These are phyloP conservation scores for Drosophila ananassae DNA, from an alignment of 1,140 invertebrate genomes.

Conservation along the genomic window DNA sequence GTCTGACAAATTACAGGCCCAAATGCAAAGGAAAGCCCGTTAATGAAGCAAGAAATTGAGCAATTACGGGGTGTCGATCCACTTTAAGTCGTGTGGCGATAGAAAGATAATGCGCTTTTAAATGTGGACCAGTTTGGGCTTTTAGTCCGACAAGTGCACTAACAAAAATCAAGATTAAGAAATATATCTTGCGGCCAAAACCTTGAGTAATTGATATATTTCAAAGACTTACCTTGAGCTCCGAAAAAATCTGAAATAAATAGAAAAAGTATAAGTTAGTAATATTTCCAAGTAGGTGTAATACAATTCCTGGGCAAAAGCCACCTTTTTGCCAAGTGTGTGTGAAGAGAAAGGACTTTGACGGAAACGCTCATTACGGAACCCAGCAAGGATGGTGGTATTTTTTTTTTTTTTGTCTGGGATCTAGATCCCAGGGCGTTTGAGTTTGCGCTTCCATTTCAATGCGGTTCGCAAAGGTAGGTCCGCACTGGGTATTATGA, in stretches of 20 bases:
- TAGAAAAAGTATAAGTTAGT: neutral
- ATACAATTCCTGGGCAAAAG: neutral
- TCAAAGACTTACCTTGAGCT: slow-evolving; percentile 6
- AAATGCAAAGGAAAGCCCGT: slow-evolving; percentile 31
- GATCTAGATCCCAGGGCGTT: slow-evolving; percentile 37
- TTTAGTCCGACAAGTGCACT: slow-evolving; percentile 20
- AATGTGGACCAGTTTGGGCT: slow-evolving; percentile 33
- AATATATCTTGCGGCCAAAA: neutral
- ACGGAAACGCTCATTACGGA: slow-evolving; percentile 71
- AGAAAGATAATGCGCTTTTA: slow-evolving; percentile 61
- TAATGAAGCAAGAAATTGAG: slow-evolving; percentile 71
- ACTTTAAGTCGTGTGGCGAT: slow-evolving; percentile 25
- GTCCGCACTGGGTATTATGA: slow-evolving; percentile 23
- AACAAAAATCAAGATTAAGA: neutral
- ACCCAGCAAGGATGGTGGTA: slow-evolving; percentile 43
- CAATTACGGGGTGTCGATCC: slow-evolving; percentile 53
- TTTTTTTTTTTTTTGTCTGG: slow-evolving; percentile 25
- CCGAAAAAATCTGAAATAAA: slow-evolving; percentile 17
- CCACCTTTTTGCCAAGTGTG: slow-evolving; percentile 1
- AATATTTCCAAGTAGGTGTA: neutral
- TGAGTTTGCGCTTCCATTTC: slow-evolving; percentile 32
- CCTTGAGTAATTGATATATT: neutral
- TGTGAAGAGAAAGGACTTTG: slow-evolving; percentile 39
- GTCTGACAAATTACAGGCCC: slow-evolving; percentile 17
- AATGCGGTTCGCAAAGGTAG: slow-evolving; percentile 58